A percentile compares a stretch with the other conserved stretches of the same genome.
Conservation (phyloP, 2,113 vertebrate species). For the Neotragus moschatus region DNA sequence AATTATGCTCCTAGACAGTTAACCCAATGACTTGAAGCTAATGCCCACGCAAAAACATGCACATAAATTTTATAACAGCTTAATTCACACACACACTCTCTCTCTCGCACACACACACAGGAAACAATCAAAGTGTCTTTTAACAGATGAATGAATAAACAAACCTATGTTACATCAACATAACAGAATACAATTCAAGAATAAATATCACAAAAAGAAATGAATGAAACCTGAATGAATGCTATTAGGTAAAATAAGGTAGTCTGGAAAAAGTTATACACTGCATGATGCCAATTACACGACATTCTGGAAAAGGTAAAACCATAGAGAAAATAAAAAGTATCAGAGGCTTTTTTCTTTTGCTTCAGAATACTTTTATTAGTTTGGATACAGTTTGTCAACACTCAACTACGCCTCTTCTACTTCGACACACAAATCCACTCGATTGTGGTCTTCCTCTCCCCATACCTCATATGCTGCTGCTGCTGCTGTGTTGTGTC, state of each 20-base stretch:
- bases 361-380: not conserved
- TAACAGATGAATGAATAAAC: not conserved
- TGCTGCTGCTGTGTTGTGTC: no score
- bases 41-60: not conserved
- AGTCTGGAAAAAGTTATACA: not conserved
- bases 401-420: not conserved
- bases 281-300: not conserved
- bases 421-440: not conserved
- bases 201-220: not conserved
- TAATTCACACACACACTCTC: not conserved
- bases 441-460: fast-evolving
- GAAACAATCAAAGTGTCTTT: not conserved
- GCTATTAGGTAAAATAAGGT: not conserved
- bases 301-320: not conserved
- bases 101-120: not conserved
- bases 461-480: not conserved
- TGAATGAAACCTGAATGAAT: not conserved
- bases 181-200: not conserved
- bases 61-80: not conserved
- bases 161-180: not conserved
- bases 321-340: not conserved
- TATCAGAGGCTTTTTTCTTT: not conserved
- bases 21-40: not conserved
- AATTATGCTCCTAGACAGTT: not conserved
- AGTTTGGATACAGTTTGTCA: not conserved